Base-by-base conservation (phyloP, 2,113 vertebrate genomes). In the Nerophis lumbriciformis region DNA sequence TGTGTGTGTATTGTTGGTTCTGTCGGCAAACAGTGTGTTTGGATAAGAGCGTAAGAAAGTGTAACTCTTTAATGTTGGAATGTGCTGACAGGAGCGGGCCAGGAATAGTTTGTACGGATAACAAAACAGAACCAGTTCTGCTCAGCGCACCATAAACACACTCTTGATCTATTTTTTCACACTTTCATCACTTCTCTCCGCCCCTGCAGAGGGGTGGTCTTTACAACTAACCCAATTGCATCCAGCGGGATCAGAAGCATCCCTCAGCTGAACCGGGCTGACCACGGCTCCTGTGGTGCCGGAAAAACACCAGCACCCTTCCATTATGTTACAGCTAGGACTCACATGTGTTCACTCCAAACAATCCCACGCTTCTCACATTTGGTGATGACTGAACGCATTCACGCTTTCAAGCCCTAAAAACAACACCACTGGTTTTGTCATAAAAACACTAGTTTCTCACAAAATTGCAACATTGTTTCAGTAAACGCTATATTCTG, bases 11-110 rank as follows among this genome's bases (percentile, higher is more conserved):
- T 19, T 63, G 71, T 63, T 53, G 56, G 48, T 16, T n/a, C 8
- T 19, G 48, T 42, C 7, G 39, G 39, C 39, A 42, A 42, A 42
- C 39, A 7, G 48, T 36, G 1, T 73, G 61, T 79, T 50, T 69
- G 49, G 39, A 63, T 55, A 70, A 73, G 66, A 79, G 68, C 77
- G 63, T 19, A 47, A 63, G 65, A 53, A 69, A 82, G 85, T 83
- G 84, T 85, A 84, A 82, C 72, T 80, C 77, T 83, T 80, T 70
- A 76, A 60, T 53, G 63, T 53, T 8, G 77, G 83, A 84, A 87
- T 82, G 85, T 80, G 81, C 85, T 77, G 83, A 88, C 82, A 86
- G 86, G 76, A 69, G 60, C 61, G 76, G 80, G 73, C 82, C 78
- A 54, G 68, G 80, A 88, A 87, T 87, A 88, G 78, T 81, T 75